phyloP scores from a whole-genome alignment of 2,888 invertebrate genomes.

The Agapostemon virescens region DNA sequence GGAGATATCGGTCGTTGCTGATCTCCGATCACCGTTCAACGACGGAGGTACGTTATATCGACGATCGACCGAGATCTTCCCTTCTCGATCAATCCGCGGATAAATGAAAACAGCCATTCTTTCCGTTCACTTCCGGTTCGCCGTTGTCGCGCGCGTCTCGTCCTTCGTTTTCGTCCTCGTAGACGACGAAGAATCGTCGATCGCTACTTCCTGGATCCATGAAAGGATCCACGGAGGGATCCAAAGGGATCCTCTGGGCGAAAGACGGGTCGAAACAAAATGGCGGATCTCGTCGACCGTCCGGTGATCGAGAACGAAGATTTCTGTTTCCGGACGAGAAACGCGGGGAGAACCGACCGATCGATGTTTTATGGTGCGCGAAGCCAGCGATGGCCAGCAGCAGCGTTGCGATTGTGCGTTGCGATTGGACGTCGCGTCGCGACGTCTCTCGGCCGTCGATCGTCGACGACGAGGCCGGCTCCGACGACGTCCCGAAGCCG shows the following conservation, averaged over 20 bases:
- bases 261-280: background rate
- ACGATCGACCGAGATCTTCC: background rate
- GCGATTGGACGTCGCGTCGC: slow-evolving; percentile 3
- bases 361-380: background rate
- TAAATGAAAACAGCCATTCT: background rate
- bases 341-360: background rate
- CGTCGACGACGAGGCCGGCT: background rate
- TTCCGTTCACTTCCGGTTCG: background rate
- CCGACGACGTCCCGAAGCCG: background rate
- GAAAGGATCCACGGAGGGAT: too few relatives aligned
- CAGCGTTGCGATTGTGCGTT: slow-evolving; percentile 61
- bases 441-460: background rate
- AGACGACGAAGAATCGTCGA: background rate
- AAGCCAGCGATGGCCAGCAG: slow-evolving; percentile 14
- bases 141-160: background rate
- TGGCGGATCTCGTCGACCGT: background rate
- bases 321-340: background rate
- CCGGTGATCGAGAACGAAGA: background rate
- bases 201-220: slow-evolving; percentile 2
- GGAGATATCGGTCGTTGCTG: background rate
- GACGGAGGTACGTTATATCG: background rate
- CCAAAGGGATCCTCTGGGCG: background rate
- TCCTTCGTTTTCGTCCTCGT: background rate
- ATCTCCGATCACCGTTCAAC: too few relatives aligned
- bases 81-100: background rate